Evolutionary conservation across 2,797 vertebrate species (phyloP), one percentile per base, ranked within the genome.

Genomic region (Menidia menidia): DNA sequence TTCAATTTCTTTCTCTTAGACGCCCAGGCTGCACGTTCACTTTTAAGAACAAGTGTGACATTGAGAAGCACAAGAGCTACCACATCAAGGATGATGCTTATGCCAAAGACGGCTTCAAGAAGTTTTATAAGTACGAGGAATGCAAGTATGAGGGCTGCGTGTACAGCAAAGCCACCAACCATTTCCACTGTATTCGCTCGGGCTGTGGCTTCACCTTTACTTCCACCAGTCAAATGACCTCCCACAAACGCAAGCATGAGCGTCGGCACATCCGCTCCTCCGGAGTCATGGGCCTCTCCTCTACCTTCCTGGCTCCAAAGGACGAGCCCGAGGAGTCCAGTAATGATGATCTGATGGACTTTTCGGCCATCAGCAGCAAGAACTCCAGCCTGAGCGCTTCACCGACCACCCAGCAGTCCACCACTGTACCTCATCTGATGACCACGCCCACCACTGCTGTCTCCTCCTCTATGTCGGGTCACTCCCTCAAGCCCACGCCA

Each of bases 1-100:
- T 59, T 55, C 41, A 10, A 43, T 59, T 47, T 50, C 45, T 12
- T 13, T 55, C 56, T 62, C 19, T 1, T 45, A 99, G 98, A 93
- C 96, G 98, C 44, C 96, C 96, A 0, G 97, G 98, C 71, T 99
- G 98, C 92, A 97, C 95, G 0, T 99, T 98, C 92, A 99, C 98
- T 77, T 99, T 99, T 92, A 99, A 99, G 94, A 99, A 99, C 94
- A 99, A 99, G 94, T 99, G 98, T 88, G 98, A 99, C 93, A 99
- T 99, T 7, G 98, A 99, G 95, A 99, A 99, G 96, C 98, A 99
- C 96, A 99, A 99, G 94, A 99, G 98, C 93, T 99, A 99, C 90
- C 98, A 99, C 95, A 97, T 99, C 93, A 99, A 99, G 94, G 98
- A 99, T 0, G 98, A 99, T 5, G 98, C 98, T 16, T 99, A 99